Evolutionary conservation across 2,888 invertebrate genomes (phyloP).

Genomic region (Bruchidius siliquastri): DNA sequence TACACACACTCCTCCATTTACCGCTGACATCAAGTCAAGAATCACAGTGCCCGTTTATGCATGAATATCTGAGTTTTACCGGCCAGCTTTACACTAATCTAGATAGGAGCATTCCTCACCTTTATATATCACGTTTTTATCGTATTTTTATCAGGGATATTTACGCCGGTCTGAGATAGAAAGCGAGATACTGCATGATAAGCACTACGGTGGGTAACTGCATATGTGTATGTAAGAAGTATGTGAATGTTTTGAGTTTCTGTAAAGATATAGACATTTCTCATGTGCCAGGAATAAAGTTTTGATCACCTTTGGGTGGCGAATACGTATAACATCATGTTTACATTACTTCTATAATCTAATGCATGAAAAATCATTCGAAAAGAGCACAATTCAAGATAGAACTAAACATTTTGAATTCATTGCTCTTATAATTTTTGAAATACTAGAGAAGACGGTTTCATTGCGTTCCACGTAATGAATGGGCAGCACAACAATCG

Average conservation of each 20-base stretch:
- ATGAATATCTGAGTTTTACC: neutral
- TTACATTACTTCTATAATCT: too few relatives aligned
- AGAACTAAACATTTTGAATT: too few relatives aligned
- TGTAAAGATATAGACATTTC: slow-evolving; percentile 1
- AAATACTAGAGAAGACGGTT: too few relatives aligned
- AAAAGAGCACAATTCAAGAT: too few relatives aligned
- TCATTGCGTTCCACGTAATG: too few relatives aligned
- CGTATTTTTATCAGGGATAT: slow-evolving; percentile 13
- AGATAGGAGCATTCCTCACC: slow-evolving; percentile 15
- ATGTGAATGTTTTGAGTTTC: neutral
- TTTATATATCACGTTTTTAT: slow-evolving; percentile 24
- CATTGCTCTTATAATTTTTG: too few relatives aligned
- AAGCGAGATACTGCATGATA: slow-evolving; percentile 6
- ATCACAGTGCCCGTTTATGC: neutral
- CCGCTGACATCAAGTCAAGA: neutral
- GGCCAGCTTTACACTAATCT: slow-evolving; percentile 11
- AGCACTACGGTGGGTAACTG: slow-evolving; percentile 2
- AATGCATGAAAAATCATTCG: too few relatives aligned
- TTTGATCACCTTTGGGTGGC: too few relatives aligned
- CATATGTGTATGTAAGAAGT: slow-evolving; percentile 1
- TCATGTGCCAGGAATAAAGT: neutral
- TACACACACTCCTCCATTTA: neutral
- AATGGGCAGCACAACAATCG: too few relatives aligned
- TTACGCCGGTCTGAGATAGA: slow-evolving; percentile 8
- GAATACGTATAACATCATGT: too few relatives aligned